Conservation (phyloP, 1,140 invertebrate genomes). For the Rhopalosiphum padi region DNA sequence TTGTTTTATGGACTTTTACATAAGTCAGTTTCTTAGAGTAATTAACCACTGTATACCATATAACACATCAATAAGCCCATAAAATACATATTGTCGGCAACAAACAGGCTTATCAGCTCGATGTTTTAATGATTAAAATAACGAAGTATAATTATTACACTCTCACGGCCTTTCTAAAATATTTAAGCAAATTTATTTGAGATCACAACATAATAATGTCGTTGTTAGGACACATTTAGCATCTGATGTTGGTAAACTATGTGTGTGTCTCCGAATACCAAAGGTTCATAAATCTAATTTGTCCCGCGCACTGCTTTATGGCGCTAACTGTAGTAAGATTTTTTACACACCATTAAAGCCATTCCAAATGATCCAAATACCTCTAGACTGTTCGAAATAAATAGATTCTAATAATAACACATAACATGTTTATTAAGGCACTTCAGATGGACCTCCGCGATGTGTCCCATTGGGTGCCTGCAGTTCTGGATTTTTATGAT, state of each 20-base stretch:
- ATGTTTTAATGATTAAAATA: conserved; percentile 13
- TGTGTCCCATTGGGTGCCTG: background rate
- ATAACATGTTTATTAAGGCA: background rate
- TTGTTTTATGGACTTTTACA: conserved; percentile 43
- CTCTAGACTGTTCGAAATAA: conserved; percentile 11
- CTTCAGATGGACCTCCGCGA: background rate
- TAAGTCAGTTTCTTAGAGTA: background rate
- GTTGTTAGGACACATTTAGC: conserved; percentile 11
- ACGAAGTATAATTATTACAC: background rate
- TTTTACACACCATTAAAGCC: background rate
- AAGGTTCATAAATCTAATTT: background rate
- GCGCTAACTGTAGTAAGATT: conserved; percentile 1
- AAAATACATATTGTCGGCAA: background rate
- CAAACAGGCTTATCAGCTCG: background rate
- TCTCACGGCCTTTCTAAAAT: background rate
- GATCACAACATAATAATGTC: background rate
- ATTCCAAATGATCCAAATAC: conserved; percentile 39
- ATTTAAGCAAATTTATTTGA: background rate
- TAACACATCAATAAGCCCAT: conserved; percentile 12
- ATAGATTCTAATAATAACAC: conserved; percentile 24
- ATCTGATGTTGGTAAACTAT: background rate
- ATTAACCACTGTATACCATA: background rate
- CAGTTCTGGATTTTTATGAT: background rate
- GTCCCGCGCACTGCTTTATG: conserved; percentile 5
- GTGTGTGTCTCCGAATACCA: background rate